Evolutionary conservation across 2,797 vertebrate genomes (phyloP), one percentile per base, ranked within the genome.

Genomic region (Molossus alvarezi): DNA sequence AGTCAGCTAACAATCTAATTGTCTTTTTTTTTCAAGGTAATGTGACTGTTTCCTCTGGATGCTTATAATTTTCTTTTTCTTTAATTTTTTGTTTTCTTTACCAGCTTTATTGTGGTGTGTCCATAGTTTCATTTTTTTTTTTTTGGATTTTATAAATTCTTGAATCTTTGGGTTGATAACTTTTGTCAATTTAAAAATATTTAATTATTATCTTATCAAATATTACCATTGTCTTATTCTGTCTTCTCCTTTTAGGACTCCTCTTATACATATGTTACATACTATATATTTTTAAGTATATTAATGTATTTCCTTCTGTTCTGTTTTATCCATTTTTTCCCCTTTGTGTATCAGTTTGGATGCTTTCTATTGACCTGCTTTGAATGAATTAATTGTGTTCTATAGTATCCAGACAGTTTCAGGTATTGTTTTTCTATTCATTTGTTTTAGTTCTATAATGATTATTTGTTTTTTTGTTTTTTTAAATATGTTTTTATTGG

Each of bases 1-100:
- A 73, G 67, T 88, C 51, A 64, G 27, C 33, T 96, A 67, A 90
- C 1, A 67, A 41, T 82, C 71, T 75, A 48, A 90, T 72, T 91
- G 86, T 69, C 84, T 76, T 96, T 94, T 75, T 75, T 57, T 94
- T 92, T 88, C 14, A 96, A 76, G 51, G 37, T 53, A 79, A 58
- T 48, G 8, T 81, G 45, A 41, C 45, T 57, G 15, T 75, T 94
- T 83, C 71, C 81, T 81, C 75, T 76, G 53, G 8, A 58, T 51
- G 13, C 29, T 84, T 90, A 9, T 77, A 33, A 33, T 33, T 69
- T n/a, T n/a, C 79, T 75, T 88, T 91, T 62, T 67, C 23, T 92
- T 84, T 14, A 75, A 9, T 83, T 33, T 45, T 37, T 60, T n/a
- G 7, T 41, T 83, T 90, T 58, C 10, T 77, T 89, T 64, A 80